phyloP scores from a whole-genome alignment of 2,797 vertebrate genomes.

The Aldrovandia affinis region DNA sequence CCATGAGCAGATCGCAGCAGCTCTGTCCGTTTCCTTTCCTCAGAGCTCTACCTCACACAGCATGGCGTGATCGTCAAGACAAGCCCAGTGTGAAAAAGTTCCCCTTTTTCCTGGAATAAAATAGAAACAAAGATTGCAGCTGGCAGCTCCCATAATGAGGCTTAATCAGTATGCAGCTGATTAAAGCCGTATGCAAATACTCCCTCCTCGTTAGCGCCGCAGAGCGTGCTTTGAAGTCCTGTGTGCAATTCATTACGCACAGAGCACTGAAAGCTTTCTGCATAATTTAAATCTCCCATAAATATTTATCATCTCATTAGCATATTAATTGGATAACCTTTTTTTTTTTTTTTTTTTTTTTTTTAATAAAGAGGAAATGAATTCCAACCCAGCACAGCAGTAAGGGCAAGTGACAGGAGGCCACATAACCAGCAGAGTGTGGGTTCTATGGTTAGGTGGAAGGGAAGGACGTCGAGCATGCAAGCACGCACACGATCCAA shows the following conservation, averaged over 20 bases:
- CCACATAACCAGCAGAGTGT: slow-evolving; percentile 81
- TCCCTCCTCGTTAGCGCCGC: slow-evolving; percentile 93
- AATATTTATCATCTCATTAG: slow-evolving; percentile 99
- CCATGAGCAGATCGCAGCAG: slow-evolving; percentile 49
- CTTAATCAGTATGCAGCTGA: slow-evolving; percentile 99
- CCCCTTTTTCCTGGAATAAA: slow-evolving; percentile 85
- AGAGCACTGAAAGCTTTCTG: slow-evolving; percentile 97
- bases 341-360: slow-evolving; percentile 10
- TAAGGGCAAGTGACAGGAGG: slow-evolving; percentile 50
- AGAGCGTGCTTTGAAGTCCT: slow-evolving; percentile 98
- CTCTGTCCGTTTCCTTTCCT: slow-evolving; percentile 45
- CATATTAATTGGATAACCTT: slow-evolving; percentile 99
- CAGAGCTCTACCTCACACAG: slow-evolving; percentile 12
- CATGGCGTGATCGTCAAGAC: slow-evolving; percentile 91
- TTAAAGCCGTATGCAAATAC: slow-evolving; percentile 99
- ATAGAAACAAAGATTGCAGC: slow-evolving; percentile 99
- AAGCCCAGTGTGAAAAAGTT: slow-evolving; percentile 95
- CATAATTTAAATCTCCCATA: slow-evolving; percentile 99
- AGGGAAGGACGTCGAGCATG: slow-evolving; percentile 77
- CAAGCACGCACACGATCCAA: slow-evolving; percentile 56
- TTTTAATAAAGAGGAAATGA: slow-evolving; percentile 71
- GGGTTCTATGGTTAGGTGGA: slow-evolving; percentile 83
- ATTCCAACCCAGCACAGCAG: slow-evolving; percentile 65
- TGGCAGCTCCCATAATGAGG: slow-evolving; percentile 99
- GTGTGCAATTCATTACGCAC: slow-evolving; percentile 97